Evolutionary conservation across 2,113 vertebrate species (phyloP).

Genomic region (Cairina moschata): DNA sequence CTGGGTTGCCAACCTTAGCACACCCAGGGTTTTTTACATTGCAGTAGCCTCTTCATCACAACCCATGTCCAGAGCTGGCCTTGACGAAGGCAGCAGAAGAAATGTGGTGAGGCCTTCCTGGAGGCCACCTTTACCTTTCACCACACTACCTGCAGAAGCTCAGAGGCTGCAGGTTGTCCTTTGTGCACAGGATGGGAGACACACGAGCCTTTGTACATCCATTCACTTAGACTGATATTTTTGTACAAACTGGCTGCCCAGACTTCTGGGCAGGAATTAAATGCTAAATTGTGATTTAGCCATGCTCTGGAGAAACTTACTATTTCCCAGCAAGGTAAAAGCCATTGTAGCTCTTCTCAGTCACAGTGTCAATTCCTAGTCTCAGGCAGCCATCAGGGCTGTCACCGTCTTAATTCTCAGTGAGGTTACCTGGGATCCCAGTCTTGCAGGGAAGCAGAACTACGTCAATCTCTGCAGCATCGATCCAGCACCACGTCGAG

Average conservation of each 20-base stretch:
- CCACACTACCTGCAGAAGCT: neutral
- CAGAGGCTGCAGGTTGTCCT: neutral
- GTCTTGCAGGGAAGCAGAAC: neutral
- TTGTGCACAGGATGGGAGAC: too few relatives aligned
- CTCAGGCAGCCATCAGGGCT: neutral
- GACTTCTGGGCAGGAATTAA: neutral
- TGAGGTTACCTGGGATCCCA: neutral
- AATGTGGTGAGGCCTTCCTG: neutral
- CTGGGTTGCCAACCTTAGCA: neutral
- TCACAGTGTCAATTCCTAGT: neutral
- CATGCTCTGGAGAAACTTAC: neutral
- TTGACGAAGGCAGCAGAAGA: neutral
- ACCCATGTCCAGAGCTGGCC: neutral
- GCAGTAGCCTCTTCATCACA: neutral
- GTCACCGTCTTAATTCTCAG: neutral
- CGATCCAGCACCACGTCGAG: neutral
- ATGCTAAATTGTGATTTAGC: neutral
- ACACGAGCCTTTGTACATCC: neutral
- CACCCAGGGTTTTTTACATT: neutral
- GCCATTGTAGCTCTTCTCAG: neutral
- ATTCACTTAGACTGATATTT: neutral
- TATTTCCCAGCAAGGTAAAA: neutral
- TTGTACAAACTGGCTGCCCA: neutral
- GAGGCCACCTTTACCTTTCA: neutral
- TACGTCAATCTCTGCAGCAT: neutral